A percentile compares a stretch with the other conserved stretches of the same genome.
These are phyloP conservation scores for Vidua macroura DNA, from an alignment of 2,113 vertebrate genomes.

Conservation along the genomic window DNA sequence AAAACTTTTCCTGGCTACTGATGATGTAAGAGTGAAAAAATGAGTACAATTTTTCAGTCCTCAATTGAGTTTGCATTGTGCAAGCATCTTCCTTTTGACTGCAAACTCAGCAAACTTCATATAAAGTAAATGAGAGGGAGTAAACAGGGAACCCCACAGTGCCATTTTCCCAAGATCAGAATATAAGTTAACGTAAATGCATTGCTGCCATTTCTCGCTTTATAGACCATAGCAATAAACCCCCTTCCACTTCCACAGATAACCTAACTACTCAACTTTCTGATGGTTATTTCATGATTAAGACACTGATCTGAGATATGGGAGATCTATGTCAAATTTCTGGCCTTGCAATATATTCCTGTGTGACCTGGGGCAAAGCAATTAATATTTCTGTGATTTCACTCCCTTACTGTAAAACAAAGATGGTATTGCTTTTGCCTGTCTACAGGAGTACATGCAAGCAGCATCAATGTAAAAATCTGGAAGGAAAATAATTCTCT, in stretches of 20 bases:
- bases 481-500: not conserved
- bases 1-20: not conserved
- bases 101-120: not conserved
- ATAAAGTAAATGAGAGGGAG: not conserved
- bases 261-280: not conserved
- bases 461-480: not conserved
- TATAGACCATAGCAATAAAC: not conserved
- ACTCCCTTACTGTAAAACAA: not conserved
- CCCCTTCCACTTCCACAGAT: not conserved
- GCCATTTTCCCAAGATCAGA: not conserved
- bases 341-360: not conserved
- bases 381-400: not conserved
- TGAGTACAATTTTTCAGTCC: not conserved
- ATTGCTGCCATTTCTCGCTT: not conserved
- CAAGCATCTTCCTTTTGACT: not conserved
- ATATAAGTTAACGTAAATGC: not conserved
- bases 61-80: not conserved
- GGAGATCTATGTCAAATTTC: slow-evolving; percentile 7
- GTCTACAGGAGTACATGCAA: not conserved
- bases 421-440: not conserved
- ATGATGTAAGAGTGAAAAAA: not conserved
- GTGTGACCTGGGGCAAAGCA: not conserved
- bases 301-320: not conserved
- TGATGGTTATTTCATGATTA: not conserved
- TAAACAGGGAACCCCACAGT: not conserved